Base-by-base conservation (phyloP, 2,888 invertebrate genomes). In the Entomobrya multifasciata region DNA sequence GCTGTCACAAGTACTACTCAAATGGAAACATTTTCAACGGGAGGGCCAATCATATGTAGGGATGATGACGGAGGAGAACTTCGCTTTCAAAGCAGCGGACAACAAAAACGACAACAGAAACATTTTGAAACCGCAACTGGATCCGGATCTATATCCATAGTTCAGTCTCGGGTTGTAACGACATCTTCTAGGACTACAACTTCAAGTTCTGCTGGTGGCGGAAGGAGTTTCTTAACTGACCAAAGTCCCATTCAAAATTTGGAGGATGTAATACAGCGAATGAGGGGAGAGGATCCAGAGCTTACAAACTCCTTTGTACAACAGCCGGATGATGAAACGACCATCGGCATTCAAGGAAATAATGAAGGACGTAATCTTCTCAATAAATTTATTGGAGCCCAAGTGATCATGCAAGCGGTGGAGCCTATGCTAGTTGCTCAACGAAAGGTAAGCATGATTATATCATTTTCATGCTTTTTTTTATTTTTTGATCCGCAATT, bases 361-460 rank as follows among this genome's bases (percentile, higher is more conserved):
- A 62, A 52, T 44, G 57, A 88, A 30, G 91, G 91, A 5, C 94
- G 96, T 82, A 95, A 95, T 88, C 93, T 96, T 91, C 94, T 96
- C 77, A 96, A 96, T 93, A 96, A 96, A 93, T 96, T 96, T 93
- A 94, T 96, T 77, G 96, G 96, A 84, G 96, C 96, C 89, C 95
- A 95, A 91, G 96, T 96, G 91, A 94, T 96, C 87, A 95, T 96
- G 94, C 95, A 95, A 79, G 96, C 96, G 91, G 95, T 96, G 94
- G 96, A 96, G 93, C 92, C 93, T 1, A 91, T 92, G 84, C 91
- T 92, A 62, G 88, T 90, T 1, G 89, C 90, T 6, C 88, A 87
- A 70, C 89, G 86, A 76, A 88, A 87, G 89, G 89, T 89, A 25
- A 70, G 36, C 36, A 36, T 36, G 8, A 36, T 36, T 36, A 8